Base-by-base conservation (phyloP, 1,140 invertebrate genomes). In the Subanguina moxae region DNA sequence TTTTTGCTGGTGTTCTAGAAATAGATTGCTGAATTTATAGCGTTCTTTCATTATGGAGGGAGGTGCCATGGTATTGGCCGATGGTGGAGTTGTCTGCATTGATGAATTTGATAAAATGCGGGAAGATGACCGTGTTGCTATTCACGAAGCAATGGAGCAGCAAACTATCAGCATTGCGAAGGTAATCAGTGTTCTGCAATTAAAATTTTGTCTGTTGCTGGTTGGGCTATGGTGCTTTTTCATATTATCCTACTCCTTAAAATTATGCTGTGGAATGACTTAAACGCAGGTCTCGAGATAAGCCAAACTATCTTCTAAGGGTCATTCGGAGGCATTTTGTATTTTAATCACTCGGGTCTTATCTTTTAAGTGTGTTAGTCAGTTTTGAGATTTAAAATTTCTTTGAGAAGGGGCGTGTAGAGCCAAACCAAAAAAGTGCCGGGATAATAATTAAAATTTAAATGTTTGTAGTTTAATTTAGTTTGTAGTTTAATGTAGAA, bases 31-130 rank as follows among this genome's bases (percentile, higher is more conserved):
- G 17, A 52, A 7, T 57, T 75, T 84, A 57, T 81, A 94, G 92
- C 87, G 92, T 48, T 96, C 94, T 82, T 99, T 98, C 84, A 89
- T 98, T 1, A 94, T 99, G 91, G 95, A 99, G 86, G 96, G 96
- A 15, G 96, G 96, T 38, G 96, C 96, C 9, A 98, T 99, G 95
- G 96, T 99, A 1, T 84, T 99, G 42, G 96, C 96, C 27, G 96
- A 99, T 86, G 94, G 94, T 38, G 96, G 96, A 43, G 93, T 97
- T 11, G 94, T 98, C 0, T 99, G 95, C 82, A 99, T 99, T 83
- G 96, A 99, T 83, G 96, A 99, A 84, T 99, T 99, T 85, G 96
- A 99, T 84, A 99, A 99, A 86, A 99, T 99, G 96, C 88, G 92
- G 71, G 95, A 99, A 85, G 94, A 98, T 83, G 96, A 99, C 83